phyloP scores from a whole-genome alignment of 2,113 vertebrate species.

The Leucosticte australis region DNA sequence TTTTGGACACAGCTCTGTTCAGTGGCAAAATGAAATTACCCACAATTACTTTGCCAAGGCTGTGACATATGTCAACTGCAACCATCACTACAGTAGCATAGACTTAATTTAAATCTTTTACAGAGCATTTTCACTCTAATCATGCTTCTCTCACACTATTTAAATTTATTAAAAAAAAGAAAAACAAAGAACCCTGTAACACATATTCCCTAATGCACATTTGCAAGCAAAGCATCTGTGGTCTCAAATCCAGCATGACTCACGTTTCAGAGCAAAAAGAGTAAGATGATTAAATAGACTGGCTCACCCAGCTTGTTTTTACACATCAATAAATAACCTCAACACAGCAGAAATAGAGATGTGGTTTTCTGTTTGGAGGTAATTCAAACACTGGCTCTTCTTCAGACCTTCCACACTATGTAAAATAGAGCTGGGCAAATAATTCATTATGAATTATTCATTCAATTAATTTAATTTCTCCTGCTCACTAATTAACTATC shows the following conservation, averaged over 20 bases:
- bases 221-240: conserved; percentile 31
- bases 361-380: conserved; percentile 54
- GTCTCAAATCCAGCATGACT: conserved; percentile 56
- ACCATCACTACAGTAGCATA: background rate
- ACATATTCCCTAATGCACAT: conserved; percentile 35
- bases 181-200: background rate
- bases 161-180: background rate
- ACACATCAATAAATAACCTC: conserved; percentile 67
- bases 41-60: background rate
- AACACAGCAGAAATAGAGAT: conserved; percentile 55
- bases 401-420: conserved; percentile 50
- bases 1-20: background rate
- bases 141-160: background rate
- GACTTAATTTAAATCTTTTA: conserved; percentile 9
- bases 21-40: background rate
- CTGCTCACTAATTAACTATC: conserved; percentile 65
- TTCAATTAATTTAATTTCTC: conserved; percentile 70
- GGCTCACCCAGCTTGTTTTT: conserved; percentile 57
- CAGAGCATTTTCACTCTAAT: conserved; percentile 17
- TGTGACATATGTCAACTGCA: background rate
- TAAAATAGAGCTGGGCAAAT: conserved; percentile 47
- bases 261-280: conserved; percentile 31
- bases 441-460: conserved; percentile 69
- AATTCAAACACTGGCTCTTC: conserved; percentile 58
- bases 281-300: conserved; percentile 58